Percentiles rank a stretch among this genome's conserved stretches.
Conservation (phyloP, 2,888 invertebrate genomes). For the Troides helena region DNA sequence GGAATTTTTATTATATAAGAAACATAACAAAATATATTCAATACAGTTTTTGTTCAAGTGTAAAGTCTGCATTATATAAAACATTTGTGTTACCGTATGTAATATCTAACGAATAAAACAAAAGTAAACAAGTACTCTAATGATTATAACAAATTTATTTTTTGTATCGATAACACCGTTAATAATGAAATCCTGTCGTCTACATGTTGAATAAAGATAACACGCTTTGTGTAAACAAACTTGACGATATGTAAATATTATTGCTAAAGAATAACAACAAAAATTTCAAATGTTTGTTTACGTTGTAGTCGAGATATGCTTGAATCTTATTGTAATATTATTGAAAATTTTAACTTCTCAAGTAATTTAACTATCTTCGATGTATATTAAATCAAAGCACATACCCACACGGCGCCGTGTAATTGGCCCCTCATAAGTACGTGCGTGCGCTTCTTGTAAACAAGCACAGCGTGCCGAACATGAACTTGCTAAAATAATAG, state of each 20-base stretch:
- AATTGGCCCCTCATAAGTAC: too few relatives aligned
- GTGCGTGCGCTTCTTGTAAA: too few relatives aligned
- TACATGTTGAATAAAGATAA: constrained; percentile 18
- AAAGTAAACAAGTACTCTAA: neutral
- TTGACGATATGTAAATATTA: constrained; percentile 9
- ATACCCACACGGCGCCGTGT: too few relatives aligned
- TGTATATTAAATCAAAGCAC: too few relatives aligned
- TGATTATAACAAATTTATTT: neutral
- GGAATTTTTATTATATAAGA: too few relatives aligned
- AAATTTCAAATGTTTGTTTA: constrained; percentile 5
- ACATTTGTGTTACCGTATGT: neutral
- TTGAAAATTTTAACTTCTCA: neutral
- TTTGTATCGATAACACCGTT: neutral
- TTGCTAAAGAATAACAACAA: constrained; percentile 1
- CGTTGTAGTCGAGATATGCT: neutral
- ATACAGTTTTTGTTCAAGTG: too few relatives aligned
- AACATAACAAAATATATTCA: too few relatives aligned
- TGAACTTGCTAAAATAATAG: too few relatives aligned
- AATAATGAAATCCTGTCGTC: neutral
- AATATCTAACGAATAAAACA: neutral
- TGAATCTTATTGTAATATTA: neutral
- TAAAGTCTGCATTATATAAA: too few relatives aligned
- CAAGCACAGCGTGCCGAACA: too few relatives aligned
- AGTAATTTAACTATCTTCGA: too few relatives aligned
- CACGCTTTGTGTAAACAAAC: constrained; percentile 10